Percentiles rank a stretch among this genome's conserved stretches.
These are phyloP conservation scores for Marronus borbonicus DNA, from an alignment of 2,888 invertebrate genomes.

Conservation along the genomic window DNA sequence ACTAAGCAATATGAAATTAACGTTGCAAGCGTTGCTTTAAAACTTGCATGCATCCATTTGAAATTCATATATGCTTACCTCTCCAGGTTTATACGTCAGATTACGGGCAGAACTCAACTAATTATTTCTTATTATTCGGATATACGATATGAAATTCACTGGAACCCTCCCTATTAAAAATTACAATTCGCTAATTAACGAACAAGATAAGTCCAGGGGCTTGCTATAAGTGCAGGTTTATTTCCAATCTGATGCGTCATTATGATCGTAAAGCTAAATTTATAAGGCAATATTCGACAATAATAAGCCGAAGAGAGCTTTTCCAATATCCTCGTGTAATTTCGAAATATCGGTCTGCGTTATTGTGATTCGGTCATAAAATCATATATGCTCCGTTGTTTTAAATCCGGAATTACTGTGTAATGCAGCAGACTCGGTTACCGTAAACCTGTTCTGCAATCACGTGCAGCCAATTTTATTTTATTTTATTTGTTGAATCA, in stretches of 20 bases:
- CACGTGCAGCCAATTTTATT: neutral
- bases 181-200: neutral
- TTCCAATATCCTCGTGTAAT: neutral
- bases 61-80: neutral
- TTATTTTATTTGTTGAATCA: neutral
- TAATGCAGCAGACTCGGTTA: conserved; percentile 9
- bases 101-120: neutral
- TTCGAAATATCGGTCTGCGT: neutral
- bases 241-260: conserved; percentile 1
- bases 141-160: neutral
- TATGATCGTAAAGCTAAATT: neutral
- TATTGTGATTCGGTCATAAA: neutral
- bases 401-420: neutral
- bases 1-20: too few species aligned
- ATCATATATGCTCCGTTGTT: conserved; percentile 12
- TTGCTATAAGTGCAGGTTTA: neutral
- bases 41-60: neutral
- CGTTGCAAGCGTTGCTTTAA: neutral
- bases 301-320: conserved; percentile 3
- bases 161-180: neutral
- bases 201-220: neutral
- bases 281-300: conserved; percentile 15
- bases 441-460: conserved; percentile 1
- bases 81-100: neutral
- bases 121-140: neutral